Conservation (phyloP, 2,888 invertebrate genomes). For the Sussaba pulchella region DNA sequence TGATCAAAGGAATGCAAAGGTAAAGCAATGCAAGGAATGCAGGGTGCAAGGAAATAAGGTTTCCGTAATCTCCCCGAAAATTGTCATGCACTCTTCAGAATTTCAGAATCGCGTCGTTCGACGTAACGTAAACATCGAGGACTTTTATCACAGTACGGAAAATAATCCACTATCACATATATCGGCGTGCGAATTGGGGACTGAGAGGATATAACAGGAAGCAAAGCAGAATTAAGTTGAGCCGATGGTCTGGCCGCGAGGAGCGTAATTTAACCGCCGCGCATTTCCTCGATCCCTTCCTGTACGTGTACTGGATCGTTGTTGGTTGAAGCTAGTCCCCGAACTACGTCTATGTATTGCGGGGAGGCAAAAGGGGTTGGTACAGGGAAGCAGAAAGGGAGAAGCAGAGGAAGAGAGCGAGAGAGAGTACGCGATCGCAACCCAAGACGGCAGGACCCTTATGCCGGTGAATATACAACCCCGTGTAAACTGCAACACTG, state of each 20-base stretch:
- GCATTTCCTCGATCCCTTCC: slow-evolving; percentile 19
- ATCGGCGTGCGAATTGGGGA: neutral
- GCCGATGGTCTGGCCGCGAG: slow-evolving; percentile 37
- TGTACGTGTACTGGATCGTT: slow-evolving; percentile 20
- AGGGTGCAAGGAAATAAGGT: too few species aligned
- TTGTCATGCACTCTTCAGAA: too few species aligned
- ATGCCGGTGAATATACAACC: slow-evolving; percentile 73
- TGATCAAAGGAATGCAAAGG: too few species aligned
- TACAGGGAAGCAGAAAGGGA: neutral
- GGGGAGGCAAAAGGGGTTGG: neutral
- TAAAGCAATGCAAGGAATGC: too few species aligned
- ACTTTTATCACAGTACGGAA: too few species aligned
- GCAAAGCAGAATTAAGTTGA: slow-evolving; percentile 51
- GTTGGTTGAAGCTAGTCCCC: slow-evolving; percentile 29
- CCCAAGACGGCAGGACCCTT: slow-evolving; percentile 69
- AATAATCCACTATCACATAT: too few species aligned
- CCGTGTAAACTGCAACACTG: slow-evolving; percentile 81
- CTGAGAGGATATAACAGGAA: slow-evolving; percentile 26
- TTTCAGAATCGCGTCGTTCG: too few species aligned
- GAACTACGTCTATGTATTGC: slow-evolving; percentile 4
- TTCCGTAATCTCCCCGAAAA: too few species aligned
- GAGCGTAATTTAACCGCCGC: slow-evolving; percentile 57
- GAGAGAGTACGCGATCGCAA: slow-evolving; percentile 18
- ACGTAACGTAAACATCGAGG: too few species aligned
- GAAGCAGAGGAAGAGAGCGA: slow-evolving; percentile 11